phyloP scores from a whole-genome alignment of 2,888 invertebrate genomes.

The Pristionchus mayeri region DNA sequence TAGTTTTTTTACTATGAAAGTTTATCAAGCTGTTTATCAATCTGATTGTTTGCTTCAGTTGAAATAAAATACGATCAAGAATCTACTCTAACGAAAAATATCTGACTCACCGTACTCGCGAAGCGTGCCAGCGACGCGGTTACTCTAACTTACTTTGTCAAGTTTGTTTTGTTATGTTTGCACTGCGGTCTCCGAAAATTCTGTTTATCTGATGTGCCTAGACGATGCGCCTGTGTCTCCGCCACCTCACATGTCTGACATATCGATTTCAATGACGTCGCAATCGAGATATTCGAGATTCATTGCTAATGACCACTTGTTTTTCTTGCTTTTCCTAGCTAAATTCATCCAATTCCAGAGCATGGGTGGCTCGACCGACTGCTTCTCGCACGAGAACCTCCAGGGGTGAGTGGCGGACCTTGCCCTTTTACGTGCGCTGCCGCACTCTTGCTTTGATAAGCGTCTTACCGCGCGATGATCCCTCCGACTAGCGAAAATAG shows the following conservation, averaged over 20 bases:
- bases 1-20: too few relatives aligned
- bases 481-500: not conserved
- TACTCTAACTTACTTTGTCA: not conserved
- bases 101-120: not conserved
- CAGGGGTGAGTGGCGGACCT: slow-evolving; percentile 8
- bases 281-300: not conserved
- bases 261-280: not conserved
- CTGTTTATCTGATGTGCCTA: not conserved
- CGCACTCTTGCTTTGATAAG: not conserved
- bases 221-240: not conserved
- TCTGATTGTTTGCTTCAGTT: too few relatives aligned
- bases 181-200: not conserved
- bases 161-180: not conserved
- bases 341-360: not conserved
- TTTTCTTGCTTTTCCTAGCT: not conserved
- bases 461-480: not conserved
- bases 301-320: not conserved
- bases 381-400: slow-evolving; percentile 44
- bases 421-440: not conserved
- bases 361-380: slow-evolving; percentile 42
- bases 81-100: not conserved
- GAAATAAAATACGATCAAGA: not conserved
- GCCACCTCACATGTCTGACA: not conserved
- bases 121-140: not conserved
- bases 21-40: too few relatives aligned